Evolutionary conservation across 2,888 invertebrate genomes (phyloP).

Genomic region (Rambutsinella grinnellia): DNA sequence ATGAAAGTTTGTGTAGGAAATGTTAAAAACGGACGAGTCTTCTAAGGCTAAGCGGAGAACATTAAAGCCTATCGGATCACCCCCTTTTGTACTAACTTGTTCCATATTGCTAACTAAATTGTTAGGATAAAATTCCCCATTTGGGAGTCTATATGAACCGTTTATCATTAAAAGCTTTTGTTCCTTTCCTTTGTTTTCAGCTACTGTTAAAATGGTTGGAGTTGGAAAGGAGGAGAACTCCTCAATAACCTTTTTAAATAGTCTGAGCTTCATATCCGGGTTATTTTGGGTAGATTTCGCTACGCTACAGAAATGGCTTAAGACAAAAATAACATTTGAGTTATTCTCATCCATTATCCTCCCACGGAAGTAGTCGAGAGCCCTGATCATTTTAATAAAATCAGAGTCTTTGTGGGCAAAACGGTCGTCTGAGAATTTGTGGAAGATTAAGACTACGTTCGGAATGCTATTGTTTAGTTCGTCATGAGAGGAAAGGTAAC

Average conservation of each 20-base stretch:
- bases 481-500: conserved; percentile 17
- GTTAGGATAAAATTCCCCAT: conserved; percentile 35
- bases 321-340: conserved; percentile 41
- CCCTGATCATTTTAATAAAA: conserved; percentile 34
- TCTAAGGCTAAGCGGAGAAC: conserved; percentile 35
- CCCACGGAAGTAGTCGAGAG: conserved; percentile 16
- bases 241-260: conserved; percentile 24
- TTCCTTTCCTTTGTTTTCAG: conserved; percentile 44
- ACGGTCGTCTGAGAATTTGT: conserved; percentile 24
- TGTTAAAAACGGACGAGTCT: too few species aligned
- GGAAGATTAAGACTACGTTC: conserved; percentile 28
- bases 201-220: conserved; percentile 31
- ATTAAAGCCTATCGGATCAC: conserved; percentile 32
- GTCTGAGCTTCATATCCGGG: neutral
- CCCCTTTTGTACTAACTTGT: neutral
- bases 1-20: too few species aligned
- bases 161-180: conserved; percentile 27
- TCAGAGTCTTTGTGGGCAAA: neutral
- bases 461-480: conserved; percentile 34
- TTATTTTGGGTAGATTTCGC: conserved; percentile 1
- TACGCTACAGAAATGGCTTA: conserved; percentile 31
- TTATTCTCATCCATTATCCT: conserved; percentile 37
- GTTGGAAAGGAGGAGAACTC: conserved; percentile 32
- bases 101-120: conserved; percentile 40
- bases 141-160: conserved; percentile 41